Evolutionary conservation across 2,113 vertebrate genomes (phyloP).

Genomic region (Neoarius graeffei): DNA sequence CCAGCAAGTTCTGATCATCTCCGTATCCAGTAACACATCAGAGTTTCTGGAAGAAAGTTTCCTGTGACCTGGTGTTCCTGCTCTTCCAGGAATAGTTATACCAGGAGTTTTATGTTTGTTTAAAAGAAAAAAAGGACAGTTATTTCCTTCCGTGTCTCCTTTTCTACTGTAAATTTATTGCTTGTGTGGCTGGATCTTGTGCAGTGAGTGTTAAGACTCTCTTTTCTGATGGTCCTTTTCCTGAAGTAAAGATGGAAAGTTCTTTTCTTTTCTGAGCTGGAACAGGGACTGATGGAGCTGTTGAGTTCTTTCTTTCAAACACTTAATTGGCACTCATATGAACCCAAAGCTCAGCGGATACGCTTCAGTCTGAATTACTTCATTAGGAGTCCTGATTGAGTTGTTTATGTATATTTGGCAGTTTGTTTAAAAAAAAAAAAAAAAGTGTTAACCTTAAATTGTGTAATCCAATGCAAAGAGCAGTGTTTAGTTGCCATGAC

Average conservation of each 20-base stretch:
- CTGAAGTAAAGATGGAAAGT: not conserved
- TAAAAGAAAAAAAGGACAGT: not conserved
- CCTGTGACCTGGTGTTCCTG: not conserved
- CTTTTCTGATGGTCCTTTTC: not conserved
- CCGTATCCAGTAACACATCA: not conserved
- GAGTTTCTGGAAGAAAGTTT: not conserved
- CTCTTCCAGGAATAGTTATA: not conserved
- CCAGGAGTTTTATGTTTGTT: not conserved
- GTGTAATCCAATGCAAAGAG: not conserved
- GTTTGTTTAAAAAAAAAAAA: not conserved
- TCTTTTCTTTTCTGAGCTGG: not conserved
- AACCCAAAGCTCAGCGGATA: not conserved
- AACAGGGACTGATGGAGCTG: not conserved
- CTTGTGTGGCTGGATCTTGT: not conserved
- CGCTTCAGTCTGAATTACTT: not conserved
- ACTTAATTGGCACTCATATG: not conserved
- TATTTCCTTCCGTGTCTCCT: not conserved
- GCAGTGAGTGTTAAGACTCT: not conserved
- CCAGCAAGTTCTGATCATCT: not conserved
- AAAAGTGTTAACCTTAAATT: not conserved
- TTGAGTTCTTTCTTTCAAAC: not conserved
- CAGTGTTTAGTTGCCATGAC: not conserved
- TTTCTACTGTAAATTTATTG: no score
- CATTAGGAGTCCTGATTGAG: not conserved
- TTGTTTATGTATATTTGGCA: not conserved